A percentile compares a stretch with the other conserved stretches of the same genome.
phyloP scores from a whole-genome alignment of 35 echinoderm and acorn worm genomes.

The Heliocidaris erythrogramma region DNA sequence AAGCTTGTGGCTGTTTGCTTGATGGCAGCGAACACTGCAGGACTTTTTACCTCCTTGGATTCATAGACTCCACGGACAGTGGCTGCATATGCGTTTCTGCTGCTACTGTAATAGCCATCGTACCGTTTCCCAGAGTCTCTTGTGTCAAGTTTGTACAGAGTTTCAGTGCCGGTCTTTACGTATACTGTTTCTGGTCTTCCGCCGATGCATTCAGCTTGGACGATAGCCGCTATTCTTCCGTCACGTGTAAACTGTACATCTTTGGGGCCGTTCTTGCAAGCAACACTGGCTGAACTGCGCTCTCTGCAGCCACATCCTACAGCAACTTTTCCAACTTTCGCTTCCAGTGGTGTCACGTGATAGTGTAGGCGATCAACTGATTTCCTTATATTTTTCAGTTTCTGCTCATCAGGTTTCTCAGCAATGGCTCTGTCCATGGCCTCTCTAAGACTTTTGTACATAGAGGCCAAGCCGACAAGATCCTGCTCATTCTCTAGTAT shows the following conservation, averaged over 20 bases:
- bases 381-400: background rate
- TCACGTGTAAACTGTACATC: constrained; percentile 5
- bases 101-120: background rate
- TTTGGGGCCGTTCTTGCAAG: background rate
- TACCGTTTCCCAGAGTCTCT: background rate
- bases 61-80: background rate
- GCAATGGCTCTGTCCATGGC: constrained; percentile 29
- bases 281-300: background rate
- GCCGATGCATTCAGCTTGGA: background rate
- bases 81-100: background rate
- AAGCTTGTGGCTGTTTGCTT: background rate
- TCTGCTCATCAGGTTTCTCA: constrained; percentile 17
- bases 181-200: constrained; percentile 9
- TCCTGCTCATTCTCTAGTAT: background rate
- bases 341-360: background rate
- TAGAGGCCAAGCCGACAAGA: constrained; percentile 6
- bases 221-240: constrained; percentile 15
- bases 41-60: background rate
- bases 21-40: background rate
- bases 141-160: background rate
- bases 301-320: background rate
- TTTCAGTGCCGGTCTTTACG: background rate
- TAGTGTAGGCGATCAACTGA: background rate
- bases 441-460: constrained; percentile 14
- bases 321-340: background rate